phyloP scores from a whole-genome alignment of 2,797 vertebrate species.

The Pangasius macronema region DNA sequence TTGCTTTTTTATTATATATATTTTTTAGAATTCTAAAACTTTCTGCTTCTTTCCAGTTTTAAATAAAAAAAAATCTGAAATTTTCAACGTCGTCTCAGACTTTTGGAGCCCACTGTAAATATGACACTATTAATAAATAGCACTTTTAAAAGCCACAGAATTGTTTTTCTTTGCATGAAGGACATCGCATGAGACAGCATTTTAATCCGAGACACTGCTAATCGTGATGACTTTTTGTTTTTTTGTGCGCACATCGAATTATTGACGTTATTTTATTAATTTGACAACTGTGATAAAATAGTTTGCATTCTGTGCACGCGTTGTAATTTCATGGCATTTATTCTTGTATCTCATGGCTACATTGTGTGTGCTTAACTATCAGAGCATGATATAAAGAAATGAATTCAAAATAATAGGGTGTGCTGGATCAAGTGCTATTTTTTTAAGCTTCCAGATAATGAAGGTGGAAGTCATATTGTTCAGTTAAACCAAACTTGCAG shows the following conservation, averaged over 20 bases:
- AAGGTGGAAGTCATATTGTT: background rate
- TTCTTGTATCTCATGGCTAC: background rate
- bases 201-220: background rate
- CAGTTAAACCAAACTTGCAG: background rate
- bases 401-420: background rate
- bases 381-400: background rate
- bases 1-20: background rate
- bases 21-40: background rate
- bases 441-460: background rate
- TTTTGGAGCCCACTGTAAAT: background rate
- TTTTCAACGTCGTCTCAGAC: background rate
- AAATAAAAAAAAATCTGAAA: background rate
- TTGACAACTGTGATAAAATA: background rate
- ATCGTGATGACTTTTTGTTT: background rate
- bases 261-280: background rate
- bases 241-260: background rate
- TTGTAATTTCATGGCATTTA: background rate
- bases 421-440: conserved; percentile 1
- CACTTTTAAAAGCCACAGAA: background rate
- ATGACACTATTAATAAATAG: background rate
- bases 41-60: background rate
- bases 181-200: background rate
- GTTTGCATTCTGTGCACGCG: background rate
- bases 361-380: background rate
- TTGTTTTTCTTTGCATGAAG: background rate